A percentile compares a stretch with the other conserved stretches of the same genome.
Conservation (phyloP, 2,888 invertebrate genomes). For the Hypsopygia costalis region DNA sequence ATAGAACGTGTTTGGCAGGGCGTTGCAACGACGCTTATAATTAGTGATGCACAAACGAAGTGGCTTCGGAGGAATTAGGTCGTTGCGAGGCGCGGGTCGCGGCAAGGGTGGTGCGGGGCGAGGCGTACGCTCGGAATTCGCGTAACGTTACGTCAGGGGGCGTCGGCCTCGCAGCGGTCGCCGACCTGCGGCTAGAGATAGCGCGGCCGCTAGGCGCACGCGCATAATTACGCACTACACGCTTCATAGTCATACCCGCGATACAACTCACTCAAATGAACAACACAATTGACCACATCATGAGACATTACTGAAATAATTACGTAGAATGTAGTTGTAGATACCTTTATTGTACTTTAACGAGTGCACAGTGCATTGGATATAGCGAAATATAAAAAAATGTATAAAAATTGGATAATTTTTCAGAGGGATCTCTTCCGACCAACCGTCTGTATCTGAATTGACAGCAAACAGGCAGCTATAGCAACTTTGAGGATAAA, state of each 20-base stretch:
- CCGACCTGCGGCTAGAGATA: slow-evolving; percentile 76
- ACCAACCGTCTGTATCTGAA: too few species aligned
- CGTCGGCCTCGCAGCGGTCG: slow-evolving; percentile 74
- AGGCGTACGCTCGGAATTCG: slow-evolving; percentile 64
- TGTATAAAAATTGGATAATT: too few species aligned
- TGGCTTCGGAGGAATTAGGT: slow-evolving; percentile 77
- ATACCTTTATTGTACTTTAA: too few species aligned
- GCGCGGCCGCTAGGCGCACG: slow-evolving; percentile 58
- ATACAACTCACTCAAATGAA: slow-evolving; percentile 17
- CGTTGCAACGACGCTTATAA: slow-evolving; percentile 64
- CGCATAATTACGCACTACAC: slow-evolving; percentile 47
- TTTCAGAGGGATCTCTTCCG: too few species aligned
- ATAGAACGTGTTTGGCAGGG: slow-evolving; percentile 62
- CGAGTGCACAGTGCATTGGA: too few species aligned
- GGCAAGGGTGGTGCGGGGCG: slow-evolving; percentile 27
- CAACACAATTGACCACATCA: too few species aligned
- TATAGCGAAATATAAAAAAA: too few species aligned
- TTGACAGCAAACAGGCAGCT: too few species aligned
- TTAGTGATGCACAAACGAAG: slow-evolving; percentile 75
- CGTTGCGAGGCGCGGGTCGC: slow-evolving; percentile 47
- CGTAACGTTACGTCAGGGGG: slow-evolving; percentile 79
- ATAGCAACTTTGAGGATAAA: too few species aligned
- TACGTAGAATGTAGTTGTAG: too few species aligned
- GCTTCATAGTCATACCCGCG: slow-evolving; percentile 5
- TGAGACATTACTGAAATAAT: too few species aligned